A percentile compares a stretch with the other conserved stretches of the same genome.
Conservation (phyloP, 2,888 invertebrate genomes). For the Colletes collaris region DNA sequence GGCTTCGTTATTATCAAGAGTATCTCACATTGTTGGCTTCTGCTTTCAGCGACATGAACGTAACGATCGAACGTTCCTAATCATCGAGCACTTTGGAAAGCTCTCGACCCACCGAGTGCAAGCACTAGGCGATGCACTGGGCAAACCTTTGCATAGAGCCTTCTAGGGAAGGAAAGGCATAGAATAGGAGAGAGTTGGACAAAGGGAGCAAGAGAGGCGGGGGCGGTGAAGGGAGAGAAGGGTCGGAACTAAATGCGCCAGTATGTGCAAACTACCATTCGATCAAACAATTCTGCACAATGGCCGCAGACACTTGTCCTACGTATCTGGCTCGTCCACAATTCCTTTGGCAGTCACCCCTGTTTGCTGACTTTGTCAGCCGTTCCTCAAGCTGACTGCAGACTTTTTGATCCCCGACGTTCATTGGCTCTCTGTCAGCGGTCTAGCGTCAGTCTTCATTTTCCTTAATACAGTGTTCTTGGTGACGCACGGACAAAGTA, state of each 20-base stretch:
- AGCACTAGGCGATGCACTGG: slow-evolving; percentile 58
- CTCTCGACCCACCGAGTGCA: slow-evolving; percentile 54
- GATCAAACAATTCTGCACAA: slow-evolving; percentile 64
- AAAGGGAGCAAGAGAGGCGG: slow-evolving; percentile 22
- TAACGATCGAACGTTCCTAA: slow-evolving; percentile 62
- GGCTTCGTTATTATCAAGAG: slow-evolving; percentile 60
- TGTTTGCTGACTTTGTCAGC: slow-evolving; percentile 56
- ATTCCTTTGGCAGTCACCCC: slow-evolving; percentile 61
- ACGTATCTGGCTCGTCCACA: slow-evolving; percentile 51
- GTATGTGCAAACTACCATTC: slow-evolving; percentile 59
- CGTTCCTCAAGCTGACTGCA: slow-evolving; percentile 43
- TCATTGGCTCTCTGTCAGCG: slow-evolving; percentile 10
- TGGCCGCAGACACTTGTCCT: slow-evolving; percentile 62
- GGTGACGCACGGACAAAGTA: neutral
- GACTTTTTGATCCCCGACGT: slow-evolving; percentile 41
- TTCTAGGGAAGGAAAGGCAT: slow-evolving; percentile 25
- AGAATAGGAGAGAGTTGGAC: slow-evolving; percentile 9
- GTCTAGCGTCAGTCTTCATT: neutral
- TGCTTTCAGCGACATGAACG: slow-evolving; percentile 46
- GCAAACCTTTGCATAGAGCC: slow-evolving; percentile 59
- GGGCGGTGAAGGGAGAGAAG: slow-evolving; percentile 28
- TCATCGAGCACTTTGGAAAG: slow-evolving; percentile 60
- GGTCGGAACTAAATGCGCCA: slow-evolving; percentile 43
- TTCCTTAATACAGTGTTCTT: slow-evolving; percentile 1
- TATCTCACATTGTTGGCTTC: slow-evolving; percentile 57